These are phyloP conservation scores for Eilema griseolum DNA, from an alignment of 2,888 invertebrate species.

Conservation along the genomic window DNA sequence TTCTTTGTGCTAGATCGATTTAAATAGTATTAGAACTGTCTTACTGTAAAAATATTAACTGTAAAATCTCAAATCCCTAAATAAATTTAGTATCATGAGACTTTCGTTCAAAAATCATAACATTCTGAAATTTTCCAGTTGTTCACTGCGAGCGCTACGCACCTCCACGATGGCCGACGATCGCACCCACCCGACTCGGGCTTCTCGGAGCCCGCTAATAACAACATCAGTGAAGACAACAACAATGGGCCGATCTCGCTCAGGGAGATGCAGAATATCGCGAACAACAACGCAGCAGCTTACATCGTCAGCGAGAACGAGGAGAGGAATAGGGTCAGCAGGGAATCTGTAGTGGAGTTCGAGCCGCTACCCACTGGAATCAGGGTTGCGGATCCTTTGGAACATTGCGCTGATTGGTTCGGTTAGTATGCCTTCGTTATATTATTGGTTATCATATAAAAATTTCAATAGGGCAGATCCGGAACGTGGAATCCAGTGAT, in stretches of 20 bases:
- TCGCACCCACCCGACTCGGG: conserved; percentile 78
- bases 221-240: conserved; percentile 84
- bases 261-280: conserved; percentile 87
- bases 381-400: conserved; percentile 74
- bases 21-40: background rate
- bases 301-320: conserved; percentile 85
- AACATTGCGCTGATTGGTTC: conserved; percentile 81
- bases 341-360: conserved; percentile 81
- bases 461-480: too few species aligned
- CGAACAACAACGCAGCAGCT: conserved; percentile 85
- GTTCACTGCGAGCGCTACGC: conserved; percentile 78
- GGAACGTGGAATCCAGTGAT: too few species aligned
- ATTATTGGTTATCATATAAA: too few species aligned
- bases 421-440: conserved; percentile 61
- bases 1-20: background rate
- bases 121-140: conserved; percentile 60
- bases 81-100: background rate
- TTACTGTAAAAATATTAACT: background rate
- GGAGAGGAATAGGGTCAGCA: conserved; percentile 76
- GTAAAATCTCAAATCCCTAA: background rate
- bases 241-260: conserved; percentile 86
- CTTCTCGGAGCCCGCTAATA: conserved; percentile 80
- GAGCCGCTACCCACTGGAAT: conserved; percentile 76
- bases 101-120: background rate
- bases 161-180: conserved; percentile 77